phyloP scores from a whole-genome alignment of 2,113 vertebrate genomes.

The Pholis gunnellus region DNA sequence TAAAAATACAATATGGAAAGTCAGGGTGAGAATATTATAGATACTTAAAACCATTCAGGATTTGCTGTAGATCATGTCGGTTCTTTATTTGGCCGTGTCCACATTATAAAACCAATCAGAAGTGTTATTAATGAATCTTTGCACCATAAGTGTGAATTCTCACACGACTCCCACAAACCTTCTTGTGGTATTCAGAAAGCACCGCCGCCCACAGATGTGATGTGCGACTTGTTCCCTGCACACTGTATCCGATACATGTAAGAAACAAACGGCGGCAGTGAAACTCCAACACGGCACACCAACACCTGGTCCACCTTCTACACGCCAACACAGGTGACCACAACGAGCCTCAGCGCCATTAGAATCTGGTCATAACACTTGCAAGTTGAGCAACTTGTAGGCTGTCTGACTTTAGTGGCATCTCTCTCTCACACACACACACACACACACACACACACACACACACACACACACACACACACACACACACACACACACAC shows the following conservation, averaged over 20 bases:
- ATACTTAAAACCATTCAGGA: background rate
- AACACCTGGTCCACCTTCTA: conserved; percentile 31
- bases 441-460: too few species aligned
- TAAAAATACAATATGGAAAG: background rate
- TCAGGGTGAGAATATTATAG: background rate
- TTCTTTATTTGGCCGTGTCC: conserved; percentile 6
- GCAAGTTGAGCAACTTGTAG: conserved; percentile 1
- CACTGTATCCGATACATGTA: background rate
- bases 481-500: too few species aligned
- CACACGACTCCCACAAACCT: conserved; percentile 65
- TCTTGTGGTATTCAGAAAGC: conserved; percentile 36
- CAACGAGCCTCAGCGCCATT: conserved; percentile 7
- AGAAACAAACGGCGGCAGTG: conserved; percentile 6
- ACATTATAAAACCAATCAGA: conserved; percentile 25
- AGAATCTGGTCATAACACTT: background rate
- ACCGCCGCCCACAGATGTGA: conserved; percentile 42
- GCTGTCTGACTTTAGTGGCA: conserved; percentile 37
- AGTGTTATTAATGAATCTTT: conserved; percentile 46
- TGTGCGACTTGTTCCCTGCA: conserved; percentile 25
- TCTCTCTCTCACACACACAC: too few species aligned
- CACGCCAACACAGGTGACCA: background rate
- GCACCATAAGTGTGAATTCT: conserved; percentile 67
- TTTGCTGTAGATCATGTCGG: background rate
- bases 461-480: too few species aligned
- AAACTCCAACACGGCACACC: conserved; percentile 28